These are phyloP conservation scores for Liopterus haemorrhoidalis DNA, from an alignment of 2,888 invertebrate species.

Conservation along the genomic window DNA sequence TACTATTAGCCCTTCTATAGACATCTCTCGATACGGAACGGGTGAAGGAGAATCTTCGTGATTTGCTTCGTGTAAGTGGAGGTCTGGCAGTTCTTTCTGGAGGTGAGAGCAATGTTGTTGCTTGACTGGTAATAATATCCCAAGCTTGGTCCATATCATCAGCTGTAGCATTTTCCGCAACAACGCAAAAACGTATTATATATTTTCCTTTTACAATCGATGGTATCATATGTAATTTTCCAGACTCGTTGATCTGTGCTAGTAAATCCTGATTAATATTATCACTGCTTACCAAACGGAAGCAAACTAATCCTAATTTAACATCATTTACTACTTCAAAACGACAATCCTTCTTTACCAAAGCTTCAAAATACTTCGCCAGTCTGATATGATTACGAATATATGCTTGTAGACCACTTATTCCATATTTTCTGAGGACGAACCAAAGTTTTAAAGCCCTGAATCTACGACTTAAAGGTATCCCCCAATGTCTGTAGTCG, in stretches of 20 bases:
- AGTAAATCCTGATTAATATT: slow-evolving; percentile 68
- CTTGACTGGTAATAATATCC: slow-evolving; percentile 55
- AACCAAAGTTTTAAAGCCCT: slow-evolving; percentile 86
- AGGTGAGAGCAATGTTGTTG: slow-evolving; percentile 51
- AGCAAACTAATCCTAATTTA: slow-evolving; percentile 69
- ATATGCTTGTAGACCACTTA: slow-evolving; percentile 73
- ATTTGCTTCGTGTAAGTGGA: slow-evolving; percentile 49
- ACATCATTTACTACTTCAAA: slow-evolving; percentile 77
- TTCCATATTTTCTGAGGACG: slow-evolving; percentile 73
- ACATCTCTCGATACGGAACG: slow-evolving; percentile 52
- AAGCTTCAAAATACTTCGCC: slow-evolving; percentile 67
- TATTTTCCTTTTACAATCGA: slow-evolving; percentile 70
- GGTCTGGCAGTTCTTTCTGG: slow-evolving; percentile 46
- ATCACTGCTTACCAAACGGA: slow-evolving; percentile 65
- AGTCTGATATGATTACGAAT: slow-evolving; percentile 75
- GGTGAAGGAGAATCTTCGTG: slow-evolving; percentile 53
- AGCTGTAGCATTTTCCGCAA: slow-evolving; percentile 68
- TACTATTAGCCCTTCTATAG: slow-evolving; percentile 49
- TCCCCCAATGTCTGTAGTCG: slow-evolving; percentile 78
- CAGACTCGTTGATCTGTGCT: slow-evolving; percentile 74
- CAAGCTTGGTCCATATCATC: slow-evolving; percentile 66
- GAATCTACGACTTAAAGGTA: slow-evolving; percentile 78
- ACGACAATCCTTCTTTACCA: slow-evolving; percentile 61
- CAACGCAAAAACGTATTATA: slow-evolving; percentile 74
- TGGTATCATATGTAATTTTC: slow-evolving; percentile 81